Evolutionary conservation across 2,113 vertebrate species (phyloP).

Genomic region (Mormoops blainvillei): DNA sequence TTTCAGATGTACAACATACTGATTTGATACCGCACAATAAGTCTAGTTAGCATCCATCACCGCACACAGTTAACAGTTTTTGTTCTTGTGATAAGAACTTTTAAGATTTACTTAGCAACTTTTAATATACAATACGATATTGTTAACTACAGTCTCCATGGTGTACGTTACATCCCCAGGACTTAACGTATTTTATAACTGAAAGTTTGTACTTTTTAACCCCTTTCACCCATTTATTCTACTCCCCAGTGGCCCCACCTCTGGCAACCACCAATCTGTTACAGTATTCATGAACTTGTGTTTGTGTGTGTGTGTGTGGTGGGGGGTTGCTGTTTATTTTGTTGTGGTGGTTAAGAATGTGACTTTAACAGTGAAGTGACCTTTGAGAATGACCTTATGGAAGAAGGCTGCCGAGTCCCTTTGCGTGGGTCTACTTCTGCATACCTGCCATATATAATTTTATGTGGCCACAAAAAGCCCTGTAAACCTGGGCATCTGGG

Average conservation of each 20-base stretch:
- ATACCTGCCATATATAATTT: rapidly evolving
- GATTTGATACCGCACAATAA: not conserved
- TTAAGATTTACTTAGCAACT: not conserved
- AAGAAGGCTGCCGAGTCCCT: not conserved
- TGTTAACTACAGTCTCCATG: not conserved
- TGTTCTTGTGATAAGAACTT: not conserved
- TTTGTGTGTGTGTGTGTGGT: not conserved
- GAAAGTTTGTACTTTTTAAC: not conserved
- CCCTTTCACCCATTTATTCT: not conserved
- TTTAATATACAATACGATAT: not conserved
- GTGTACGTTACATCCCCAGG: not conserved
- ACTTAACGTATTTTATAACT: not conserved
- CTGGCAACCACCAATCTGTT: not conserved
- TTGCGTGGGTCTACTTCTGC: rapidly evolving
- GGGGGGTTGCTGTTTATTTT: not conserved
- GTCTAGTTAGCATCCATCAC: not conserved
- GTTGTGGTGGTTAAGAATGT: not conserved
- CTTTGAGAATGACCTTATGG: too few species aligned
- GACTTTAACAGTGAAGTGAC: not conserved
- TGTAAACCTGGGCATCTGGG: not conserved
- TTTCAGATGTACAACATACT: not conserved
- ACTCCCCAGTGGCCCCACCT: not conserved
- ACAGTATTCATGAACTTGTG: not conserved
- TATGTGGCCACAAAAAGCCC: not conserved
- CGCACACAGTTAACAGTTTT: not conserved